Evolutionary conservation across 2,113 vertebrate genomes (phyloP).

Genomic region (Philantomba maxwellii): DNA sequence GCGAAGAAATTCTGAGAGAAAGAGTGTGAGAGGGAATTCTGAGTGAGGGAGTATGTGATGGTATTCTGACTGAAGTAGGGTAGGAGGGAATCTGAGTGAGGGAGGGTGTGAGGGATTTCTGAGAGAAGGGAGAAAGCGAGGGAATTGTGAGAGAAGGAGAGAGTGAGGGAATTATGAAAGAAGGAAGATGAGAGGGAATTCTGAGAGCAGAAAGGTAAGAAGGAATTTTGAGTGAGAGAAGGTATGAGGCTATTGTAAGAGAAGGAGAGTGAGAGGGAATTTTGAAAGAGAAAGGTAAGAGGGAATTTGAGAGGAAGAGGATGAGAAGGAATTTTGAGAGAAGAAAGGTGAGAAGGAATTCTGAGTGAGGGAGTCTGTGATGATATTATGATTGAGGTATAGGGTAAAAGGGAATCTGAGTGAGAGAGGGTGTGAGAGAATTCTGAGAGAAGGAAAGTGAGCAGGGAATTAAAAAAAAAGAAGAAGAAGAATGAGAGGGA

Average conservation of each 20-base stretch:
- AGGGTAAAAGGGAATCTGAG: neutral
- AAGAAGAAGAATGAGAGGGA: neutral
- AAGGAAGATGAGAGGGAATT: neutral
- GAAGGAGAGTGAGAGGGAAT: neutral
- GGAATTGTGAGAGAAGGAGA: neutral
- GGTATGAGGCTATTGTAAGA: neutral
- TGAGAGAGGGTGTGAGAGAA: neutral
- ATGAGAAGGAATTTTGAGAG: neutral
- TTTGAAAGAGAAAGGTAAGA: neutral
- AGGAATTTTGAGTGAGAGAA: neutral
- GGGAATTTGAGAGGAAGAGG: neutral
- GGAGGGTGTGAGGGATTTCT: neutral
- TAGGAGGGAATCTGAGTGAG: neutral
- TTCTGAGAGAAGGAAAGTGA: neutral
- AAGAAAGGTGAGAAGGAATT: neutral
- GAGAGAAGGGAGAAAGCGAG: neutral
- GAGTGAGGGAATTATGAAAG: neutral
- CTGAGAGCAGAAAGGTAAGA: neutral
- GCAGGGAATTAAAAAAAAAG: neutral
- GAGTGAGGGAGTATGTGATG: neutral
- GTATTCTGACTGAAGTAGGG: neutral
- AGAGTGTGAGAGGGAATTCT: neutral
- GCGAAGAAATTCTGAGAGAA: neutral
- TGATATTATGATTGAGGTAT: neutral
- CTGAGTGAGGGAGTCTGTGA: neutral